Evolutionary conservation across 1,140 invertebrate species (phyloP), one percentile per base, ranked within the genome.

Genomic region (Triops cancriformis): DNA sequence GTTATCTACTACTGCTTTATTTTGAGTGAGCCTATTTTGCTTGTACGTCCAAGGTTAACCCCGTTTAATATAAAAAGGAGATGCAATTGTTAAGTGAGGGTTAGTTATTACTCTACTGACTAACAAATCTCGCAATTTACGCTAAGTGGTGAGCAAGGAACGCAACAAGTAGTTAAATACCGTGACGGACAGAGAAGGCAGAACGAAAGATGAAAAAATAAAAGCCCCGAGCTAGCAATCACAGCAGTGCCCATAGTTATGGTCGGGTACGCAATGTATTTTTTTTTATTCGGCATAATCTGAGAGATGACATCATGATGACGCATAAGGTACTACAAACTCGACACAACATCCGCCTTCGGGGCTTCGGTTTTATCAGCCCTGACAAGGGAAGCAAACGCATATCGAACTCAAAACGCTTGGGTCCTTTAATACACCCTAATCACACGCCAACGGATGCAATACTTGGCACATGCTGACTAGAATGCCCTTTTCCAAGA

Each of bases 171-270:
- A 18, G 51, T 64, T 64, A 64, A 64, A 14, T 18, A 64, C 7
- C 51, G 51, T n/a, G n/a, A 14, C 14, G 10, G 14, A 18, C 45
- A 3, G 7, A 23, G 23, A 0, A 64, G 23, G 51, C n/a, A 64
- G n/a, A 64, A 64, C 23, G 51, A 64, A 23, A 64, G 51, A 64
- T 5, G 23, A 7, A 64, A 23, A 23, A n/a, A 64, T n/a, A 64
- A 64, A 64, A 6, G 51, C 51, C 51, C 51, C 51, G 51, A 64
- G 51, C 51, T 64, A 64, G 51, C 51, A 64, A 64, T 64, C 51
- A 64, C n/a, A 23, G 51, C 31, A 7, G 2, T 64, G 18, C 51
- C 51, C 14, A 11, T 64, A 18, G 51, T 64, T 64, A 64, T n/a
- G 51, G 14, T 64, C 23, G 23, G 51, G 31, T 37, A 37, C 14